Evolutionary conservation across 1,140 invertebrate species (phyloP), one percentile per base, ranked within the genome.

Genomic region (Adoxophyes honmai): DNA sequence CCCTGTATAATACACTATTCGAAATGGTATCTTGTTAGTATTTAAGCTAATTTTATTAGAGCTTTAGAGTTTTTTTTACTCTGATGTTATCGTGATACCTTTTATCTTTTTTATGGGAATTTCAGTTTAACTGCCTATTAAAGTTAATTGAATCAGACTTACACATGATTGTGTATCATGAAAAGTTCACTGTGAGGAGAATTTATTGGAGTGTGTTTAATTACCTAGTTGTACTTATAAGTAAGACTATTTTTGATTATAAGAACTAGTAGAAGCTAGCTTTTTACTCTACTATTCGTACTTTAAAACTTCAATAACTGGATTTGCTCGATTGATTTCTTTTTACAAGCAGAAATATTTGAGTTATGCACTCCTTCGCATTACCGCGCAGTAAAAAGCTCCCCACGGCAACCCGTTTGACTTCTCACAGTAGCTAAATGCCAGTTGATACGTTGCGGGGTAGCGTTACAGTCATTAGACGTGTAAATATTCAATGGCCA

Each of bases 401-500:
- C 51, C 60, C 66, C 36, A 53, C 39, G 7, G 11, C 18, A 69
- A 72, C 60, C 60, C 28, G 68, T 72, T 66, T 66, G 28, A 51
- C 55, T 69, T 72, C 73, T 70, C 64, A 68, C 65, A 66, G 62
- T 57, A 58, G 64, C 48, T 66, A 72, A 78, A 73, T 73, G 69
- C 60, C 69, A 76, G 64, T 65, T 59, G 66, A 69, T 68, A 65
- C 61, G 66, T 71, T 70, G 59, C 52, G 59, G 71, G 57, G 51
- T 44, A 54, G 67, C 66, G 68, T 77, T 72, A 70, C 64, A 75
- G 61, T 68, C 71, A 76, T 77, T 78, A 74, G 59, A 64, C 60
- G 70, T 78, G 74, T 83, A 80, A 84, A 86, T 81, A 79, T 81
- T 82, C 74, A 81, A 73, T 66, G 64, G 55, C 56, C 62, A 63